Conservation (phyloP, 2,888 invertebrate genomes). For the Coenonympha arcania region DNA sequence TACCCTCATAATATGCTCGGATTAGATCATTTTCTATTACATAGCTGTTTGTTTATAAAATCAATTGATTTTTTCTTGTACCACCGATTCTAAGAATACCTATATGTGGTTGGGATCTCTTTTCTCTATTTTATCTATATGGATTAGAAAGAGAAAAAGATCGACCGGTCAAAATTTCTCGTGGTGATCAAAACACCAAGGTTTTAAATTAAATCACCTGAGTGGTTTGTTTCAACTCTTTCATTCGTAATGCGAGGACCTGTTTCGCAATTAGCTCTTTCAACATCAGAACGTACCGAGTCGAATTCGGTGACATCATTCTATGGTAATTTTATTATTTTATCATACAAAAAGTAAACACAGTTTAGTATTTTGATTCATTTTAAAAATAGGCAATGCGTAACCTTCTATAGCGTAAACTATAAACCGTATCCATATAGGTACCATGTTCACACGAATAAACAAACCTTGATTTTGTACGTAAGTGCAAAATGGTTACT, state of each 20-base stretch:
- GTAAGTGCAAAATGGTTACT: slow-evolving; percentile 7
- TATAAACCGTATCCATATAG: background rate
- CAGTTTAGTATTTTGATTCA: background rate
- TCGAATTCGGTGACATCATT: background rate
- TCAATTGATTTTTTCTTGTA: no score
- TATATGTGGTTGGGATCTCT: no score
- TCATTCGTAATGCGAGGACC: background rate
- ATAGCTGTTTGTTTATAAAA: no score
- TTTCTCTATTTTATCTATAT: no score
- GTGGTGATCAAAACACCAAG: background rate
- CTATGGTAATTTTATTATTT: background rate
- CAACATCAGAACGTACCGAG: background rate
- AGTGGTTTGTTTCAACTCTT: background rate
- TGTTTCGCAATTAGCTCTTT: background rate
- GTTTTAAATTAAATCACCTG: background rate
- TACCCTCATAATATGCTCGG: no score
- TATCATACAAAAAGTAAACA: background rate
- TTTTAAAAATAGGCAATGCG: background rate
- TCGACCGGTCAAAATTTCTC: no score
- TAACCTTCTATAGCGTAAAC: background rate
- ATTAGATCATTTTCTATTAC: no score
- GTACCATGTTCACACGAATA: background rate
- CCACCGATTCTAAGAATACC: no score
- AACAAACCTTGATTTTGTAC: slow-evolving; percentile 13
- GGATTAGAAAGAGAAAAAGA: no score